Base-by-base conservation (phyloP, 1,140 invertebrate genomes). In the Pseudobourletiella spinata region DNA sequence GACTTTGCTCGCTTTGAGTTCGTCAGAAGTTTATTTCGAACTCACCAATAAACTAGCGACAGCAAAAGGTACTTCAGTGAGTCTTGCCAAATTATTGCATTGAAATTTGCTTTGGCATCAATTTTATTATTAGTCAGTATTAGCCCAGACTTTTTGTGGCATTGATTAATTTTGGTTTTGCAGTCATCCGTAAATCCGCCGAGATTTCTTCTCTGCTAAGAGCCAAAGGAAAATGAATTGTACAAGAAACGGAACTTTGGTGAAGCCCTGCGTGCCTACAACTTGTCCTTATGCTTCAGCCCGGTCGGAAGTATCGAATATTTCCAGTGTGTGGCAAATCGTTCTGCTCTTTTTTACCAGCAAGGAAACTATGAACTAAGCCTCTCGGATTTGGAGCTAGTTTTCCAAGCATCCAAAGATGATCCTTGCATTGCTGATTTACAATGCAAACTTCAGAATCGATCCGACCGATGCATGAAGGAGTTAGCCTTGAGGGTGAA, bases 191-290 rank as follows among this genome's bases (percentile, higher is more conserved):
- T 6, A 52, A 52, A 52, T 52, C 50, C 11, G 18, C 3, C 11
- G 4, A 24, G 22, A 3, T 52, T 8, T 52, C 50, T 11, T 26
- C 22, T 4, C 22, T 26, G 22, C 22, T 52, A 26, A 48, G 11
- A 20, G 6, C 25, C 50, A 29, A 39, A 55, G 24, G 59, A 29
- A 42, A 55, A 61, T 61, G 18, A 30, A 50, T 16, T n/a, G 14
- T 57, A 59, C 39, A n/a, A 32, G n/a, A 15, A 57, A 25, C 29
- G 35, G 28, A 56, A 63, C 28, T 58, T 63, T n/a, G n/a, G 52
- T 56, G 29, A 54, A 50, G 65, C 65, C 3, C 48, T 66, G 14
- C 25, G 43, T 1, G 61, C 44, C 20, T 66, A 63, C 65, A 66
- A 63, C 25, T 46, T 66, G 35, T 54, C 65, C 1, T 39, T 63